phyloP scores from a whole-genome alignment of 2,113 vertebrate species.

The Paralichthys olivaceus region DNA sequence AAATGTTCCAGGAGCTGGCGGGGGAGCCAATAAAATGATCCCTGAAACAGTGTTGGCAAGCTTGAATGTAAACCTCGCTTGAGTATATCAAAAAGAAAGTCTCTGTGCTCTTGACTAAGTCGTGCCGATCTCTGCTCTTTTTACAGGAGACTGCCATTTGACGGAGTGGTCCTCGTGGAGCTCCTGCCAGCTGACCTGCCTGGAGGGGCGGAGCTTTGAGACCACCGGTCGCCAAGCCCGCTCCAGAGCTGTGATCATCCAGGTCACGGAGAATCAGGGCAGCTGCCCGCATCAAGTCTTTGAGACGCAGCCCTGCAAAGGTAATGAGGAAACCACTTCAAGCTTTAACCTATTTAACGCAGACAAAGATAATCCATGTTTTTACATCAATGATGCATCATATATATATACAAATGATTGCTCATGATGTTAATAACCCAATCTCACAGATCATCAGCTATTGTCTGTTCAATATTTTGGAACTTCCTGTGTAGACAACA shows the following conservation, averaged over 20 bases:
- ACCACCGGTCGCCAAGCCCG: slow-evolving; percentile 88
- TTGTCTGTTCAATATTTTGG: too few species aligned
- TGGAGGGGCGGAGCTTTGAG: slow-evolving; percentile 94
- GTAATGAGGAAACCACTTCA: slow-evolving; percentile 70
- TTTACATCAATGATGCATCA: background rate
- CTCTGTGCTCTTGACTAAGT: background rate
- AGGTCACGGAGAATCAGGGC: slow-evolving; percentile 88
- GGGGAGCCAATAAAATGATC: slow-evolving; percentile 54
- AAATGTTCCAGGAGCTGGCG: slow-evolving; percentile 59
- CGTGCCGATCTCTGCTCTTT: background rate
- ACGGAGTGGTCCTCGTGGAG: slow-evolving; percentile 97
- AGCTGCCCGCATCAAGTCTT: slow-evolving; percentile 89
- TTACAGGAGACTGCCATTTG: slow-evolving; percentile 94
- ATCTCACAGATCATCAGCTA: background rate
- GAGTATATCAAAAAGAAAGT: slow-evolving; percentile 13
- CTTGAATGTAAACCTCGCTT: slow-evolving; percentile 39
- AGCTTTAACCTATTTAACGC: background rate
- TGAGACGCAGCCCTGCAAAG: slow-evolving; percentile 91
- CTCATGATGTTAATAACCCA: background rate
- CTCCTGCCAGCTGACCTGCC: slow-evolving; percentile 92
- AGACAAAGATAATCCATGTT: background rate
- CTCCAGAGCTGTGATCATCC: slow-evolving; percentile 89
- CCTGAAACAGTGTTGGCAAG: slow-evolving; percentile 32
- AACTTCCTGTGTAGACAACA: too few species aligned
- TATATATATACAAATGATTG: background rate